phyloP scores from a whole-genome alignment of 2,888 invertebrate genomes.

The Drosophila paramelanica region DNA sequence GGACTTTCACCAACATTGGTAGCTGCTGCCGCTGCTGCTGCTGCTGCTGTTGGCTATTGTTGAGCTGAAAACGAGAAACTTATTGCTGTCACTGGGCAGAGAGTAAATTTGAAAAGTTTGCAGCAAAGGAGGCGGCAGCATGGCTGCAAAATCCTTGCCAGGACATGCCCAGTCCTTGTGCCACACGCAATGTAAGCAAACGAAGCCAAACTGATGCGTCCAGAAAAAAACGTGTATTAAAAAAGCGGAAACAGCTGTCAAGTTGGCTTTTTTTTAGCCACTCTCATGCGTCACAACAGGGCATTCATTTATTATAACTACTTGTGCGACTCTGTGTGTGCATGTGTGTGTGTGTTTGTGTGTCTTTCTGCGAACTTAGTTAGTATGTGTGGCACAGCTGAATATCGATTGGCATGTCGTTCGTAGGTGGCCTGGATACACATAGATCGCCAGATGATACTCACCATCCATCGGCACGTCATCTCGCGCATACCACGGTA shows the following conservation, averaged over 20 bases:
- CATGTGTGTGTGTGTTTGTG: conserved; percentile 18
- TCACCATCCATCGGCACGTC: conserved; percentile 96
- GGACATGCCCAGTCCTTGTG: conserved; percentile 44
- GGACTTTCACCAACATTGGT: conserved; percentile 73
- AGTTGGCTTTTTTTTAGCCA: conserved; percentile 40
- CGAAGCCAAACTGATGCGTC: conserved; percentile 49
- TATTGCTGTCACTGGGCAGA: conserved; percentile 75
- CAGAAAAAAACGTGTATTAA: conserved; percentile 71
- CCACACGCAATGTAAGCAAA: conserved; percentile 68
- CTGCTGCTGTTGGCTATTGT: conserved; percentile 39
- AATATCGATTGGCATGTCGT: conserved; percentile 19
- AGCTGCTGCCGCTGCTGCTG: background rate
- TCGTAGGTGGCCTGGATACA: conserved; percentile 96
- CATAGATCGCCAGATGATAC: conserved; percentile 96
- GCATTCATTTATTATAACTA: conserved; percentile 71
- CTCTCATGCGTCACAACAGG: conserved; percentile 60
- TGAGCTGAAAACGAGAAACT: conserved; percentile 71
- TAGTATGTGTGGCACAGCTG: conserved; percentile 7
- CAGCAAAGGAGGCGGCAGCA: conserved; percentile 32
- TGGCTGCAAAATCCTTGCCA: conserved; percentile 63
- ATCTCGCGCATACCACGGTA: conserved; percentile 96
- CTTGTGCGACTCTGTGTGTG: conserved; percentile 3
- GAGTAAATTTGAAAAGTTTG: conserved; percentile 82
- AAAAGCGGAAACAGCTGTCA: conserved; percentile 81
- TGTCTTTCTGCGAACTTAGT: conserved; percentile 1